These are phyloP conservation scores for Ochlodes sylvanus DNA, from an alignment of 2,888 invertebrate species.

Conservation along the genomic window DNA sequence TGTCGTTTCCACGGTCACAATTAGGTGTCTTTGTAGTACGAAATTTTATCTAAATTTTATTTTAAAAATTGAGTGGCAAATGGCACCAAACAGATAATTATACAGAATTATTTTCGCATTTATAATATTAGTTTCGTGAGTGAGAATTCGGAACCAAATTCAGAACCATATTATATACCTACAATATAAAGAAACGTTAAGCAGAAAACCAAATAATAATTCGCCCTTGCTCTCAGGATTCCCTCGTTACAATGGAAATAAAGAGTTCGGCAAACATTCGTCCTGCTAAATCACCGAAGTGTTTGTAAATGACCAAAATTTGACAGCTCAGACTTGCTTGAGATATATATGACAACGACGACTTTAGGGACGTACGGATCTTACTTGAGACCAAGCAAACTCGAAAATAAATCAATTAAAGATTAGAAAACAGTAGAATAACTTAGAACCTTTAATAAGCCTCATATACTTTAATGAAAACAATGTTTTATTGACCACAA, in stretches of 20 bases:
- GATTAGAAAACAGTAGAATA: too few species aligned
- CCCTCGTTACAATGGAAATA: slow-evolving; percentile 60
- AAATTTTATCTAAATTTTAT: too few species aligned
- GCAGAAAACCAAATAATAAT: slow-evolving; percentile 46
- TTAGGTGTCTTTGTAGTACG: too few species aligned
- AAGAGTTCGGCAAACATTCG: slow-evolving; percentile 67
- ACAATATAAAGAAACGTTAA: slow-evolving; percentile 31
- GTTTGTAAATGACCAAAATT: slow-evolving; percentile 33
- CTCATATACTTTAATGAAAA: too few species aligned
- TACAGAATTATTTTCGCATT: too few species aligned
- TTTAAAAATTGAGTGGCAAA: too few species aligned
- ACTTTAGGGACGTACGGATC: neutral
- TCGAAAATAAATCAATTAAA: too few species aligned
- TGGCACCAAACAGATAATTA: too few species aligned
- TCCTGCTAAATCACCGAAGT: slow-evolving; percentile 19
- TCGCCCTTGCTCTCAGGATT: slow-evolving; percentile 43
- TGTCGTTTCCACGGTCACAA: too few species aligned
- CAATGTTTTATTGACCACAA: too few species aligned
- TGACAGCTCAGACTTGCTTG: neutral
- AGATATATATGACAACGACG: neutral
- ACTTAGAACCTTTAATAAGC: too few species aligned
- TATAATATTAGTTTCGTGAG: too few species aligned
- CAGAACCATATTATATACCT: neutral
- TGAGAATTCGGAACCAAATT: neutral
- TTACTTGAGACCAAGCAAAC: neutral